phyloP scores from a whole-genome alignment of 1,140 invertebrate species.

The Drosophila albomicans region DNA sequence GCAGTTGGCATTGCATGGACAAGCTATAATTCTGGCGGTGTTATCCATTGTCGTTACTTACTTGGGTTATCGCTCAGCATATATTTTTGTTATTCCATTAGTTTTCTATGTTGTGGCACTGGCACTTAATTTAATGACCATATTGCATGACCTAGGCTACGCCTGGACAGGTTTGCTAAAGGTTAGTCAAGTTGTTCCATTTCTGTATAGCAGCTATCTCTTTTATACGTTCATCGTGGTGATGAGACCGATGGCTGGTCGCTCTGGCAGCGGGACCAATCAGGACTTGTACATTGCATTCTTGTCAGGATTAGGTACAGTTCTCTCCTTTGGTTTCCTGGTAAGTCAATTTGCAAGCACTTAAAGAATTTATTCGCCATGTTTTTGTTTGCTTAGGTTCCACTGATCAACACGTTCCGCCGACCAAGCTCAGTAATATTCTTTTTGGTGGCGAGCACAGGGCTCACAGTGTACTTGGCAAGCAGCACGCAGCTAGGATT shows the following conservation, averaged over 20 bases:
- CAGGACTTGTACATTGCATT: slow-evolving; percentile 87
- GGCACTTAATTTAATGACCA: slow-evolving; percentile 63
- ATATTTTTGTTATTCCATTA: slow-evolving; percentile 62
- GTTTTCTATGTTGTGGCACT: slow-evolving; percentile 58
- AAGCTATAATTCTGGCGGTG: slow-evolving; percentile 58
- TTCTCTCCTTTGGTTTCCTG: slow-evolving; percentile 69
- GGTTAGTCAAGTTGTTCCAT: slow-evolving; percentile 70
- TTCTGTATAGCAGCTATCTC: slow-evolving; percentile 87
- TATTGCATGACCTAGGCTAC: slow-evolving; percentile 84
- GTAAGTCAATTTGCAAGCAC: slow-evolving; percentile 20
- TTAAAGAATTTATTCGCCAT: background rate
- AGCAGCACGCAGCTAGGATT: slow-evolving; percentile 89
- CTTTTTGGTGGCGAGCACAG: slow-evolving; percentile 85
- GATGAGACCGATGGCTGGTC: slow-evolving; percentile 88
- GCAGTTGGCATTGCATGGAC: slow-evolving; percentile 66
- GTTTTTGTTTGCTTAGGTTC: background rate
- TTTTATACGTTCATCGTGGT: slow-evolving; percentile 88
- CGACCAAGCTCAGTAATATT: slow-evolving; percentile 54
- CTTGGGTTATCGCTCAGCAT: slow-evolving; percentile 61
- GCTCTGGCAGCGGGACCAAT: slow-evolving; percentile 86
- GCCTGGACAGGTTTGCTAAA: slow-evolving; percentile 87
- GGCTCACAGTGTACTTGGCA: slow-evolving; percentile 86
- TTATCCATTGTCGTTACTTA: slow-evolving; percentile 46
- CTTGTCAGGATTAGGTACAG: slow-evolving; percentile 84
- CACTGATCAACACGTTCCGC: slow-evolving; percentile 64